These are phyloP conservation scores for Nannospalax galili DNA, from an alignment of 2,113 vertebrate species.

Conservation along the genomic window DNA sequence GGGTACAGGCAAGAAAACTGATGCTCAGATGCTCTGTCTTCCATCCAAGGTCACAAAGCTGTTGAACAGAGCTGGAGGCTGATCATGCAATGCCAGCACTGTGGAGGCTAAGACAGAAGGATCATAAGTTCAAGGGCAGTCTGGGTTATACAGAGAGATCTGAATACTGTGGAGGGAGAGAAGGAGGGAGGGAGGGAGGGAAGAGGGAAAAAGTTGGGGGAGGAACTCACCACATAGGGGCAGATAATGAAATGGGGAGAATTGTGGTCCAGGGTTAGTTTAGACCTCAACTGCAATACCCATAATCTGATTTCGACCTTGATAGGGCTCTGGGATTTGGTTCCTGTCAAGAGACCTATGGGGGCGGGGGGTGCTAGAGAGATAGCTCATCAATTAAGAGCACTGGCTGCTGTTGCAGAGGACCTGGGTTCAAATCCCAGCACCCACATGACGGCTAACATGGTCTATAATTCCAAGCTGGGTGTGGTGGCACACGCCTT, in stretches of 20 bases:
- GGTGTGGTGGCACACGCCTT: no score
- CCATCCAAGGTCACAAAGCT: neutral
- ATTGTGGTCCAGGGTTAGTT: neutral
- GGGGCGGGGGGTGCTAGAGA: no score
- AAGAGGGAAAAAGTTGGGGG: neutral
- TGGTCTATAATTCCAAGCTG: no score
- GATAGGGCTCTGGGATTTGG: neutral
- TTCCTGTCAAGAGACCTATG: neutral
- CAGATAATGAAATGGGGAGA: neutral
- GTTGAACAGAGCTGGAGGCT: neutral
- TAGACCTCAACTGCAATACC: conserved; percentile 1
- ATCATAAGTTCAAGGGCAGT: neutral
- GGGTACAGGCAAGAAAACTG: neutral
- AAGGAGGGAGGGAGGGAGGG: neutral
- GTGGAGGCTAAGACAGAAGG: neutral
- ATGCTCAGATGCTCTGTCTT: neutral
- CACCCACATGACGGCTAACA: no score
- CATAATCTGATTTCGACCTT: conserved; percentile 12
- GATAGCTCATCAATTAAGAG: no score
- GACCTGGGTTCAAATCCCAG: neutral
- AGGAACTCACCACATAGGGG: neutral
- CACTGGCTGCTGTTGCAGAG: no score
- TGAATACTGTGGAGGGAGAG: neutral
- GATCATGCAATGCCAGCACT: neutral
- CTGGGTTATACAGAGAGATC: neutral